A percentile compares a stretch with the other conserved stretches of the same genome.
Conservation (phyloP, 2,888 invertebrate genomes). For the Orthonevra nobilis region DNA sequence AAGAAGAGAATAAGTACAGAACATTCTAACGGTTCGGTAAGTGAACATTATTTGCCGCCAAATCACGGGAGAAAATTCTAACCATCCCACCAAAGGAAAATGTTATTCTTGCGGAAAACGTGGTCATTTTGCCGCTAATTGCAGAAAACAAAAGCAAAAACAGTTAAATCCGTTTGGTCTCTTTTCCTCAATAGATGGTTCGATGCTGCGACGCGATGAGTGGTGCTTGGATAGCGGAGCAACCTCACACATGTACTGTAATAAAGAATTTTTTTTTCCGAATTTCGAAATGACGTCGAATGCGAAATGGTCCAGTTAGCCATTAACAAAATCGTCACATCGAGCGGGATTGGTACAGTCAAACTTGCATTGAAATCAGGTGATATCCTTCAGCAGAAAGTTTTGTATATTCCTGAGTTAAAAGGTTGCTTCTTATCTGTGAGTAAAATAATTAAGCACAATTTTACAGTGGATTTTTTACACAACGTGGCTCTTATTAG, state of each 20-base stretch:
- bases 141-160: not conserved
- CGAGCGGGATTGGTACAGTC: slow-evolving; percentile 16
- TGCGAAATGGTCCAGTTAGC: slow-evolving; percentile 19
- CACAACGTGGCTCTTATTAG: slow-evolving; percentile 5
- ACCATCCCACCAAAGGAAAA: not conserved
- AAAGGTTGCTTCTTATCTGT: slow-evolving; percentile 66
- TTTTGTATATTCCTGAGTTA: slow-evolving; percentile 60
- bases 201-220: slow-evolving; percentile 9
- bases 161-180: not conserved
- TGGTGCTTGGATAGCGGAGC: slow-evolving; percentile 18
- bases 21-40: not conserved
- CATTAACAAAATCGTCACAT: slow-evolving; percentile 13
- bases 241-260: not conserved
- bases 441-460: slow-evolving; percentile 48
- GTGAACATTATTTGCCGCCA: slow-evolving; percentile 4
- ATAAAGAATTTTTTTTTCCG: slow-evolving; percentile 5
- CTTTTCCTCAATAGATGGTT: slow-evolving; percentile 8
- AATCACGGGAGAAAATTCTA: not conserved
- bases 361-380: slow-evolving; percentile 4
- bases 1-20: not conserved
- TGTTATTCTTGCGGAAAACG: slow-evolving; percentile 15
- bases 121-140: not conserved
- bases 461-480: slow-evolving; percentile 27
- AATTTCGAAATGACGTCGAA: not conserved
- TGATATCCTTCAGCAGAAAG: slow-evolving; percentile 35